Evolutionary conservation across 2,113 vertebrate species (phyloP).

Genomic region (Myrmecophaga tridactyla): DNA sequence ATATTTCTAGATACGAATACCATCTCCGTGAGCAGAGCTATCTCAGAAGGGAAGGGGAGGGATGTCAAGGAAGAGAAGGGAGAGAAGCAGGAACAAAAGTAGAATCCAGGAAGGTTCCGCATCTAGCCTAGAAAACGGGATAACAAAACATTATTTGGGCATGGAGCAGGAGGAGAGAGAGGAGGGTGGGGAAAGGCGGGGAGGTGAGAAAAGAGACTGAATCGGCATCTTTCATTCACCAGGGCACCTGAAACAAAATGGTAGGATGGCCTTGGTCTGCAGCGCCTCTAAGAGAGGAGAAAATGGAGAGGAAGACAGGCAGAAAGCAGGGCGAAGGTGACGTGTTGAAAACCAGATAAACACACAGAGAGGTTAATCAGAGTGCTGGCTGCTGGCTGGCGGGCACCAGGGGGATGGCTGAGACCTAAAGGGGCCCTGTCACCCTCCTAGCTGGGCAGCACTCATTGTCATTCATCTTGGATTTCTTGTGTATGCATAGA

Average conservation of each 20-base stretch:
- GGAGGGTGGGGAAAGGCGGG: background rate
- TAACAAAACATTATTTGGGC: background rate
- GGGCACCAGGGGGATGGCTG: background rate
- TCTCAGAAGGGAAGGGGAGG: constrained; percentile 1
- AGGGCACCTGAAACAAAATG: constrained; percentile 85
- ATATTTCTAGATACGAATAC: background rate
- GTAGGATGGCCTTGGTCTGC: constrained; percentile 55
- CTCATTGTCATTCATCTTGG: background rate
- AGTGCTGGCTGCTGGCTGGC: background rate
- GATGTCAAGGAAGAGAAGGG: constrained; percentile 51
- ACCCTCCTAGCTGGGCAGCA: background rate
- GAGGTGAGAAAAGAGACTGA: constrained; percentile 34
- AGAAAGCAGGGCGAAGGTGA: constrained; percentile 74
- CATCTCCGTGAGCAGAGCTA: background rate
- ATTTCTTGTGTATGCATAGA: background rate
- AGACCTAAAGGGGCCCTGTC: constrained; percentile 32
- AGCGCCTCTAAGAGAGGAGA: constrained; percentile 45
- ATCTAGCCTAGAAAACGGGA: constrained; percentile 77
- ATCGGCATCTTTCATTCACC: constrained; percentile 70
- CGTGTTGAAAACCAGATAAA: constrained; percentile 62
- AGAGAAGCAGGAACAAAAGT: constrained; percentile 77
- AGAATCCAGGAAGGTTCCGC: constrained; percentile 73
- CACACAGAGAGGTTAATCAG: constrained; percentile 56
- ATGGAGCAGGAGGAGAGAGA: background rate
- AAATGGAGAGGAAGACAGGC: constrained; percentile 68